A percentile compares a stretch with the other conserved stretches of the same genome.
phyloP scores from a whole-genome alignment of 30 jellyfish, hydroid and myxozoan genomes.

The Cassiopea andromeda region DNA sequence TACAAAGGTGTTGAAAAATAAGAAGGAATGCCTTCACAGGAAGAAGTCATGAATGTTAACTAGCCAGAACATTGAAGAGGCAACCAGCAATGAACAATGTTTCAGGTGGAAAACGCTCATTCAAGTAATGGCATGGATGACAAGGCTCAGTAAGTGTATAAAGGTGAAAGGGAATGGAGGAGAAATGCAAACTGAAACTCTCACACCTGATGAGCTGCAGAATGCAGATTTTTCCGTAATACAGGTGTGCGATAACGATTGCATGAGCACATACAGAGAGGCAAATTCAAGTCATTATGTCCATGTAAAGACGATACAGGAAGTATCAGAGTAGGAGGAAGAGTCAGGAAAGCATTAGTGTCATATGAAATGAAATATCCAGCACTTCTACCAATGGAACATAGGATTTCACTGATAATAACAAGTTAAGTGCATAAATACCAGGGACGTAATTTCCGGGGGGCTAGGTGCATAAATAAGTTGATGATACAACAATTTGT shows the following conservation, averaged over 20 bases:
- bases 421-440: slow-evolving; percentile 48
- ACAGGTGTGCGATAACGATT: slow-evolving; percentile 63
- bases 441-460: too few species aligned
- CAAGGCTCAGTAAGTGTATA: slow-evolving; percentile 42
- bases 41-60: slow-evolving; percentile 9
- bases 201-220: slow-evolving; percentile 65
- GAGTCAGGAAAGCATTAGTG: slow-evolving; percentile 37
- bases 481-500: too few species aligned
- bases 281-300: slow-evolving; percentile 54
- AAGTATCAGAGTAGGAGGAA: slow-evolving; percentile 73
- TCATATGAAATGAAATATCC: slow-evolving; percentile 66
- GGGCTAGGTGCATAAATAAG: too few species aligned
- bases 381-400: slow-evolving; percentile 44
- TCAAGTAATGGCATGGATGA: slow-evolving; percentile 62
- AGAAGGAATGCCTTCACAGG: slow-evolving; percentile 23
- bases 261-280: slow-evolving; percentile 49
- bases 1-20: slow-evolving; percentile 27
- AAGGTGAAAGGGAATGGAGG: slow-evolving; percentile 10
- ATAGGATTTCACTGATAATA: slow-evolving; percentile 8
- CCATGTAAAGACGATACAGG: slow-evolving; percentile 10
- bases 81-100: slow-evolving; percentile 28
- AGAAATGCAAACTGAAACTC: slow-evolving; percentile 27
- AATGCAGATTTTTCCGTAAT: slow-evolving; percentile 39
- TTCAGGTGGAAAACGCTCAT: slow-evolving; percentile 61
- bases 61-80: slow-evolving; percentile 17